Base-by-base conservation (phyloP, 2,113 vertebrate genomes). In the Tychaedon coryphoeus region DNA sequence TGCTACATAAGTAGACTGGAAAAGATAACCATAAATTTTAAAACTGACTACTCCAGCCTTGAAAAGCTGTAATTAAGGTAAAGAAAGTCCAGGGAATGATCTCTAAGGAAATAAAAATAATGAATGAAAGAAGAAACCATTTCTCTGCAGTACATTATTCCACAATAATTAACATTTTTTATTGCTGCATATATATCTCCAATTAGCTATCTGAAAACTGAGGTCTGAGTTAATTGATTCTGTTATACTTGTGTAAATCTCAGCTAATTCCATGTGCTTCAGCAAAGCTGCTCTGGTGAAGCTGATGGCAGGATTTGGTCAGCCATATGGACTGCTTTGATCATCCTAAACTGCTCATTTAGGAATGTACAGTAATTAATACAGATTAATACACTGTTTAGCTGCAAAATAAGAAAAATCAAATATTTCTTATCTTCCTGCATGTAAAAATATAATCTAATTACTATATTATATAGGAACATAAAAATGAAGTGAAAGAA, bases 51-150 rank as follows among this genome's bases (percentile, higher is more conserved):
- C 15, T 66, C 36, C 14, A 64, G 71, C 53, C 70, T 86, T 66
- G 90, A 72, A 79, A 92, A 84, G 56, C 60, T 83, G 88, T 93
- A 97, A 97, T 96, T 95, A 79, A 95, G 69, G 84, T 82, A 87
- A 73, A 86, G 38, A 69, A 92, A 88, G 60, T 93, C 45, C 95
- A 50, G 43, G 73, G 60, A 45, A 88, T 4, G 76, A 78, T 93
- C 84, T 96, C 93, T 45, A 45, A 91, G 88, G 91, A 94, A 95
- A 96, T 92, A 91, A 94, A 97, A 93, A 61, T 29, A 95, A 90
- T 56, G 50, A 88, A 91, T 89, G 80, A 94, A 95, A 78, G 84
- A 72, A 85, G 43, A 50, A 85, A 90, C 60, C 70, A 28, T 93
- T 96, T 93, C 79, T 96, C 43, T 86, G 88, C 74, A 90, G 42